Conservation (phyloP, 2,797 vertebrate genomes). For the Siniperca obscura region DNA sequence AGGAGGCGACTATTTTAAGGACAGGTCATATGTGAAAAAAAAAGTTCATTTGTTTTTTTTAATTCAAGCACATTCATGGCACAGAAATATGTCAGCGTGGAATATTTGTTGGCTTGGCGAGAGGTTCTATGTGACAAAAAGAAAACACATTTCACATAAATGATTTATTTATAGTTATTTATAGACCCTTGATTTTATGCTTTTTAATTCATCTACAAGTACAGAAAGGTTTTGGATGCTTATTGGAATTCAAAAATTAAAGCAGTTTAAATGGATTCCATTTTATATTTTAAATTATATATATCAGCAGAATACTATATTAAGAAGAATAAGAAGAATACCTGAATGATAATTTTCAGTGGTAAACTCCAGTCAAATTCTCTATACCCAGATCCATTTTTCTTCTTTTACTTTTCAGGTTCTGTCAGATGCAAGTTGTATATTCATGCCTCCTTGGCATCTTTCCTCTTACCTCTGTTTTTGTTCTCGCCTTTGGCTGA, state of each 20-base stretch:
- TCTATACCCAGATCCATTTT: neutral
- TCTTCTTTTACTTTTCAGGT: neutral
- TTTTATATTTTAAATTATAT: neutral
- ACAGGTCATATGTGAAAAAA: neutral
- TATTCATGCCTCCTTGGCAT: constrained; percentile 49
- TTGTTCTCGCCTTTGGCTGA: constrained; percentile 52
- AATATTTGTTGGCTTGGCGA: neutral
- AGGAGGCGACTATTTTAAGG: constrained; percentile 58
- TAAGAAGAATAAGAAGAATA: too few species aligned
- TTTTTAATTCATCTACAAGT: neutral
- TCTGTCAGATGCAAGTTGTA: constrained; percentile 36
- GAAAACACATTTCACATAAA: neutral
- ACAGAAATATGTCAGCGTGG: neutral
- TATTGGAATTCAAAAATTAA: neutral
- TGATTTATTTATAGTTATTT: neutral
- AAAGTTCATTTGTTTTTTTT: neutral
- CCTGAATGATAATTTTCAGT: neutral
- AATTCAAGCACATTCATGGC: neutral
- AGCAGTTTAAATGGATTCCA: neutral
- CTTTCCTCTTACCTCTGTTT: constrained; percentile 24
- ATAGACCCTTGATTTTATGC: neutral
- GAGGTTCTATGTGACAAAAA: neutral
- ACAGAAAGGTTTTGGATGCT: neutral
- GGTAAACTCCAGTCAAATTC: neutral
- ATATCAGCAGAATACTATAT: neutral